Conservation (phyloP, 1,140 invertebrate genomes). For the Coptotermes formosanus region DNA sequence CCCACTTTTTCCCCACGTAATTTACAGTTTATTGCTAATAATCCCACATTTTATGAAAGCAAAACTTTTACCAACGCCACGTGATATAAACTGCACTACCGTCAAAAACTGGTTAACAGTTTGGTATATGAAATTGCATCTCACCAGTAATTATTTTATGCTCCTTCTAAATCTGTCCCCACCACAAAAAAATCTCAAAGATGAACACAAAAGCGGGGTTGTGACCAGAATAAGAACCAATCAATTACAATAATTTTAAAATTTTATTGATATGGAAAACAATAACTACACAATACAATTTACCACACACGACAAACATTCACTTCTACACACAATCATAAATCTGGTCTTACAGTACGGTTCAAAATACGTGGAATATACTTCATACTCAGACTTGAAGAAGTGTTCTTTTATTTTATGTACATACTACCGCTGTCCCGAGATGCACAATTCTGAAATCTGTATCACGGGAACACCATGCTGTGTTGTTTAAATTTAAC, state of each 20-base stretch:
- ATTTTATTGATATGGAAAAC: constrained; percentile 8
- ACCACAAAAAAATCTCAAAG: no score
- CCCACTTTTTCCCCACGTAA: no score
- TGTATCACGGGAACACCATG: not conserved
- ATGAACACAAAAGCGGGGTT: no score
- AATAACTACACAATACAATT: not conserved
- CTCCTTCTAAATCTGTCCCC: no score
- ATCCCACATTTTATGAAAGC: no score
- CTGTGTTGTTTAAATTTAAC: not conserved
- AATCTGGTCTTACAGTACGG: not conserved
- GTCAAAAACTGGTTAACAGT: no score
- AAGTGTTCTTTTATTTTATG: not conserved
- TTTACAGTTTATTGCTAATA: no score
- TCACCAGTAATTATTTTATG: no score
- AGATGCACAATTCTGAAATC: not conserved
- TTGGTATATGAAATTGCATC: no score
- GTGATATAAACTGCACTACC: no score
- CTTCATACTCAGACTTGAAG: not conserved
- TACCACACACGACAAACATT: not conserved
- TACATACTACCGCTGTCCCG: not conserved
- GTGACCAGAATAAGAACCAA: no score
- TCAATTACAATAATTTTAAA: not conserved
- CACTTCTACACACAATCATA: not conserved
- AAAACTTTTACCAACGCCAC: no score
- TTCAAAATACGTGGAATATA: not conserved